Percentiles rank a stretch among this genome's conserved stretches.
phyloP scores from a whole-genome alignment of 2,888 invertebrate species.

The Amphiduros pacificus region DNA sequence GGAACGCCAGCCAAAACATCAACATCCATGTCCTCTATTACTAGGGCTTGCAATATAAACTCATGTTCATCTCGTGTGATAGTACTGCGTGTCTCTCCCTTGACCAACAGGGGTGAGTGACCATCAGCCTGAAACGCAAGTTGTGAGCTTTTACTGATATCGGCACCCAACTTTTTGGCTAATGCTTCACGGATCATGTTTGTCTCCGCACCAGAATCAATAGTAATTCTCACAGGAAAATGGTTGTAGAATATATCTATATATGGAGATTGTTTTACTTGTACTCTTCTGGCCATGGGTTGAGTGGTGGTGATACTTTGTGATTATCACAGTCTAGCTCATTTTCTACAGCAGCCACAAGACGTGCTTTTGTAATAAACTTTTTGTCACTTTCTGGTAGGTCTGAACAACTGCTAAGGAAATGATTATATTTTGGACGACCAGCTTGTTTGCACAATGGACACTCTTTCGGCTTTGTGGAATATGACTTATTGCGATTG shows the following conservation, averaged over 20 bases:
- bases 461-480: conserved; percentile 15
- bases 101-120: too few species aligned
- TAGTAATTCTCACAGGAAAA: conserved; percentile 20
- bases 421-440: conserved; percentile 21
- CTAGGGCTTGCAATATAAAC: too few species aligned
- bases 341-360: background rate
- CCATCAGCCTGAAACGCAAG: conserved; percentile 30
- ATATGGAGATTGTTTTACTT: conserved; percentile 24
- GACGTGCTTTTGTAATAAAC: conserved; percentile 23
- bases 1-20: conserved; percentile 30
- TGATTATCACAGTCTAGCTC: conserved; percentile 3
- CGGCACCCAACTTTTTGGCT: conserved; percentile 21
- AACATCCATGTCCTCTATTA: conserved; percentile 26
- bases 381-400: conserved; percentile 27
- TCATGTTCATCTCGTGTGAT: too few species aligned
- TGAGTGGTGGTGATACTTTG: background rate
- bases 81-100: too few species aligned
- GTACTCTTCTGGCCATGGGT: conserved; percentile 13
- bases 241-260: conserved; percentile 27
- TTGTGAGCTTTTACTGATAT: conserved; percentile 22
- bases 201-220: conserved; percentile 27
- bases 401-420: conserved; percentile 27
- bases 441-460: conserved; percentile 30
- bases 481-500: too few species aligned
- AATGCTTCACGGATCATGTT: conserved; percentile 27